phyloP scores from a whole-genome alignment of 2,888 invertebrate species.

The Acleris cristana region DNA sequence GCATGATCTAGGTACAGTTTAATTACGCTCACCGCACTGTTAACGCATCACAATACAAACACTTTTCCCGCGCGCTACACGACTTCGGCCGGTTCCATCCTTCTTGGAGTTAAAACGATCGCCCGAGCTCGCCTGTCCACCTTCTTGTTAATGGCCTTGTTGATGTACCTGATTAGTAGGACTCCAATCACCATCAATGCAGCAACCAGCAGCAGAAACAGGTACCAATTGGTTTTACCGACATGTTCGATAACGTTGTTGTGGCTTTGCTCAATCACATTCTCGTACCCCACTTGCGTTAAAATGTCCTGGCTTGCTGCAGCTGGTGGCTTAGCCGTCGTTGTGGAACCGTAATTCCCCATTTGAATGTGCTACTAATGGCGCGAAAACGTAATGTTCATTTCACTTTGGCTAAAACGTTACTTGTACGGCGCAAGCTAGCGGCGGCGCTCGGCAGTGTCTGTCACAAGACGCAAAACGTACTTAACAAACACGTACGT shows the following conservation, averaged over 20 bases:
- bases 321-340: background rate
- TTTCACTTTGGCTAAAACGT: background rate
- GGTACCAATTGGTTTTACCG: no score
- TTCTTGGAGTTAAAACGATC: background rate
- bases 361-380: background rate
- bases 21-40: background rate
- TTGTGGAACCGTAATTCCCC: background rate
- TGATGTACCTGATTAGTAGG: background rate
- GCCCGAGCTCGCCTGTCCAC: conserved; percentile 12
- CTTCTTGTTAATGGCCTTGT: conserved; percentile 11
- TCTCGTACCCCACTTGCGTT: no score
- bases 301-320: background rate
- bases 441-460: no score
- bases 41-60: background rate
- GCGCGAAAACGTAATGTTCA: background rate
- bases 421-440: no score
- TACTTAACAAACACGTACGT: no score
- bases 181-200: background rate
- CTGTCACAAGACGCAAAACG: no score
- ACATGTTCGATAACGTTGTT: no score
- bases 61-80: background rate
- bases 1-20: no score
- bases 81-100: conserved; percentile 5
- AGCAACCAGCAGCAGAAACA: background rate
- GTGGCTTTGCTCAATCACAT: no score